Evolutionary conservation across 2,797 vertebrate genomes (phyloP), one percentile per base, ranked within the genome.

Genomic region (Knipowitschia caucasica): DNA sequence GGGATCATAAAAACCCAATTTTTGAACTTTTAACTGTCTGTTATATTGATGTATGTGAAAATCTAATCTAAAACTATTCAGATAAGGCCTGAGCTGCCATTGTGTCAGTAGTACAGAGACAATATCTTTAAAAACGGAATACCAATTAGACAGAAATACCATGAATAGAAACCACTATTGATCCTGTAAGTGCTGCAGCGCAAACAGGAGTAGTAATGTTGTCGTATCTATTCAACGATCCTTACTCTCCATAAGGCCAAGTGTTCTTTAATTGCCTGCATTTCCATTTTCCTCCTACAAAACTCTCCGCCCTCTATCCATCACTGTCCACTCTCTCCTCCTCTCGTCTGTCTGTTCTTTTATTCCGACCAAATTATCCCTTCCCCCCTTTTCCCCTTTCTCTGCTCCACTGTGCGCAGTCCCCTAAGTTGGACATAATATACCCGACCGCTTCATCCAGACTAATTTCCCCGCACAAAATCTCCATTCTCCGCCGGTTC

Each of bases 381-480:
- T 40, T 14, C 45, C 68, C 77, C 78, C 74, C 52, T 29, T 24
- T 64, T 18, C 36, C 53, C 43, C 11, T 38, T 18, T 18, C 35
- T 42, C 17, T 27, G 51, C 47, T 57, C 78, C 57, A 66, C 70
- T 73, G 65, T 69, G 56, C 49, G 40, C 53, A 53, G 59, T 80
- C 72, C 79, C 76, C 77, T 76, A 85, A 88, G 50, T 62, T 75
- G 72, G 74, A 83, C 89, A 88, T 92, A 87, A 89, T 90, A 89
- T 77, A 91, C 85, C 78, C 61, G 56, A 50, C 69, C 81, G 85
- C 86, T 89, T 90, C 84, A 89, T 88, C 77, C 77, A 71, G 69
- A 71, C 85, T 86, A 86, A 89, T 89, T 89, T 90, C 82, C 81
- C 74, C 76, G 80, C 80, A 80, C 77, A 83, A 84, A 47, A 46